Percentiles rank a stretch among this genome's conserved stretches.
Conservation (phyloP, 1,140 invertebrate genomes). For the Camponotus pennsylvanicus region DNA sequence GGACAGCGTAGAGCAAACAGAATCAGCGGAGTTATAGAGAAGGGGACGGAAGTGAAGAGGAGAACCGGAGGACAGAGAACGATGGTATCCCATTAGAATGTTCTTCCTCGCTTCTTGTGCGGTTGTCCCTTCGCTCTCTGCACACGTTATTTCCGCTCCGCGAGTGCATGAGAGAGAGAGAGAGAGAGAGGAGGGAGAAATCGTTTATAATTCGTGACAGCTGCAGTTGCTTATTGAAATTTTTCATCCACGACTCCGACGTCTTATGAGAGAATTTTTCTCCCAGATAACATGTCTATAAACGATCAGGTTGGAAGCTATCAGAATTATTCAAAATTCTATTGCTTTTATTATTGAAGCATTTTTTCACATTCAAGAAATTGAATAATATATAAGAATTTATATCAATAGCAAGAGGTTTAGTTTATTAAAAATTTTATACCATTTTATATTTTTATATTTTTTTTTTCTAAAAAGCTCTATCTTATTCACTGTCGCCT, state of each 20-base stretch:
- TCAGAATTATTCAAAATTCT: not conserved
- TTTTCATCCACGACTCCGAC: not conserved
- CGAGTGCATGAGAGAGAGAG: not conserved
- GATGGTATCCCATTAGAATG: not conserved
- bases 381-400: not conserved
- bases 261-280: not conserved
- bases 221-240: constrained; percentile 40
- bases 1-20: constrained; percentile 68
- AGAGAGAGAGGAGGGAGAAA: not conserved
- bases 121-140: not conserved
- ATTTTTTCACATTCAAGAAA: not conserved
- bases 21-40: constrained; percentile 48
- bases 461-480: not conserved
- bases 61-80: constrained; percentile 1
- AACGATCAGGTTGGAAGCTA: not conserved
- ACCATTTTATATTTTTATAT: not conserved
- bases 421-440: not conserved
- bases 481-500: not conserved
- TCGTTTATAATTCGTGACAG: constrained; percentile 29
- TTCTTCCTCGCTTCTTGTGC: not conserved
- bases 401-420: not conserved
- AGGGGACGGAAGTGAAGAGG: constrained; percentile 38
- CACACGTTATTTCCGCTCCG: constrained; percentile 37
- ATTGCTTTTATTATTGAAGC: not conserved
- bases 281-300: not conserved